Base-by-base conservation (phyloP, 35 echinoderm and acorn worm genomes). In the Chiridota heheva region DNA sequence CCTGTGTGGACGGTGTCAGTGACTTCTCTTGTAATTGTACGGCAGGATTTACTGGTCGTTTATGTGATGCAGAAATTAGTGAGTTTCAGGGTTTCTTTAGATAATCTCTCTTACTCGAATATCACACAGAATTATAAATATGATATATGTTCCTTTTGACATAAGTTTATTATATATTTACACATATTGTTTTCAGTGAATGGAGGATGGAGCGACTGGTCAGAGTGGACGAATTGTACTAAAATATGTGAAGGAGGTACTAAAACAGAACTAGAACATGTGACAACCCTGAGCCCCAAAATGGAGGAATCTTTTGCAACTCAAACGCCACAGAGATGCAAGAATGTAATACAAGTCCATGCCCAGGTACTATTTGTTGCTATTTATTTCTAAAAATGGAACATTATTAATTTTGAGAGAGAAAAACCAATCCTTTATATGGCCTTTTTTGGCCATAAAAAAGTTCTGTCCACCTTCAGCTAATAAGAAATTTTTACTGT, bases 11-110 rank as follows among this genome's bases (percentile, higher is more conserved):
- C 64, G 62, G 29, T 1, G 24, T 84, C 3, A 44, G 32, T 36
- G 44, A 44, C 34, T 96, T 49, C 41, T 49, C 39, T 22, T 96
- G 92, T 36, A 27, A 16, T 2, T 96, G 92, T 36, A 82, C 58
- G 0, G 44, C 38, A 0, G 83, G 92, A 16, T 96, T 73, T 63
- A 82, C 66, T 59, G 92, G 92, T 32, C 12, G 45, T 33, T 40
- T 40, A n/a, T 96, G 86, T 63, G 87, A 96, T 70, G 68, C 76
- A 33, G 55, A 62, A 27, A 77, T 34, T 22, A 53, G 73, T 77
- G 10, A 77, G 26, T 30, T n/a, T n/a, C n/a, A n/a, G n/a, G n/a
- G n/a, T n/a, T n/a, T n/a, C n/a, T n/a, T n/a, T n/a, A n/a, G n/a
- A n/a, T n/a, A n/a, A n/a, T n/a, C n/a, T n/a, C n/a, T n/a, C n/a